These are phyloP conservation scores for Ectemnius cavifrons DNA, from an alignment of 2,888 invertebrate genomes.

Conservation along the genomic window DNA sequence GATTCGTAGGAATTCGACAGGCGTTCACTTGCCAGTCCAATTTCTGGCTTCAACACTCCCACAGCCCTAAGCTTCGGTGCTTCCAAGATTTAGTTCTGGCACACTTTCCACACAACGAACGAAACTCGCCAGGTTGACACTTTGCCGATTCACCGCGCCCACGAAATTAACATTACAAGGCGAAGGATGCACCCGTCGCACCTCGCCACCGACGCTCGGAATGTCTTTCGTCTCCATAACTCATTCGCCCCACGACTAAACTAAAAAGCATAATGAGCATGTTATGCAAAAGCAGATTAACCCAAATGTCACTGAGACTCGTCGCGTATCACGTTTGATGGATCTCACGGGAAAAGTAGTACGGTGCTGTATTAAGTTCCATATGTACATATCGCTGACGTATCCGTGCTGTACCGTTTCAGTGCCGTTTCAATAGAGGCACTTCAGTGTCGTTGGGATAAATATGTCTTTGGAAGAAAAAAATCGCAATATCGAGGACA, in stretches of 20 bases:
- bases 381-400: too few species aligned
- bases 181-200: constrained; percentile 14
- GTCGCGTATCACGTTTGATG: constrained; percentile 14
- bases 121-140: constrained; percentile 25
- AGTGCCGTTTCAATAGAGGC: too few species aligned
- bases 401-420: too few species aligned
- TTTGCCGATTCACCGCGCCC: constrained; percentile 50
- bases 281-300: constrained; percentile 48
- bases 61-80: constrained; percentile 43
- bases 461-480: neutral
- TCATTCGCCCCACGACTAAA: neutral
- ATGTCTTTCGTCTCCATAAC: neutral
- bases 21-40: constrained; percentile 38
- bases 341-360: constrained; percentile 36
- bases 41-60: constrained; percentile 41
- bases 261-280: constrained; percentile 11
- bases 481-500: neutral
- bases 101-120: constrained; percentile 54
- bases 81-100: constrained; percentile 64
- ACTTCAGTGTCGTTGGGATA: neutral
- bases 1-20: constrained; percentile 53
- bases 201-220: neutral
- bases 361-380: constrained; percentile 20
- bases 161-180: constrained; percentile 66
- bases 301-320: constrained; percentile 26